Percentiles rank a stretch among this genome's conserved stretches.
Evolutionary conservation across 2,888 invertebrate genomes (phyloP).

Genomic region (Cistogaster globosa): DNA sequence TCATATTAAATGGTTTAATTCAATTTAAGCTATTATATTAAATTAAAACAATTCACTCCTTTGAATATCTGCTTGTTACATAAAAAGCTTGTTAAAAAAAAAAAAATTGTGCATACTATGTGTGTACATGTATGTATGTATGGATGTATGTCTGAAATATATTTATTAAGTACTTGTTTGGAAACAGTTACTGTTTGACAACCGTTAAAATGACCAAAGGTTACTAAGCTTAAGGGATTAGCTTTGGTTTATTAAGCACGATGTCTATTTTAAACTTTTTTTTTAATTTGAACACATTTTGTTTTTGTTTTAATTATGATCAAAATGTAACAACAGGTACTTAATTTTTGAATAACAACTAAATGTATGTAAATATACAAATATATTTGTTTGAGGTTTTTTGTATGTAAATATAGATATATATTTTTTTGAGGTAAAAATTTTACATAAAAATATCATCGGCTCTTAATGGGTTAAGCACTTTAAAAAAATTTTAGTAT

Average conservation of each 20-base stretch:
- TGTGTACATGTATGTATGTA: not conserved
- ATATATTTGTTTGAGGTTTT: too few species aligned
- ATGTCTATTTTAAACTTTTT: conserved; percentile 3
- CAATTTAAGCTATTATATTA: too few species aligned
- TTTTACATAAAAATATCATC: too few species aligned
- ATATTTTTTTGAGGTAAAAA: too few species aligned
- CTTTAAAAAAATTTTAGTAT: too few species aligned
- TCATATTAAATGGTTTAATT: too few species aligned
- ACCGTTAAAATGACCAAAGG: conserved; percentile 64
- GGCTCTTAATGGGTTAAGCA: too few species aligned
- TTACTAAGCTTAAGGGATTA: conserved; percentile 67
- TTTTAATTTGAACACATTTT: not conserved
- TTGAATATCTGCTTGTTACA: conserved; percentile 3
- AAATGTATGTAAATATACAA: too few species aligned
- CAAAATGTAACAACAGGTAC: not conserved
- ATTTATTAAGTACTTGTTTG: conserved; percentile 57
- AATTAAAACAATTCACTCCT: not conserved
- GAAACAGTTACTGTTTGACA: conserved; percentile 61
- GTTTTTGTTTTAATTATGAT: conserved; percentile 26
- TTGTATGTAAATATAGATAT: too few species aligned
- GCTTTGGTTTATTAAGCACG: conserved; percentile 61
- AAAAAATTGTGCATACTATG: not conserved
- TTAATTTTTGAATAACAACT: too few species aligned
- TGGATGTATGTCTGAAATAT: conserved; percentile 13
- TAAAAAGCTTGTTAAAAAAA: not conserved